Evolutionary conservation across 2,888 invertebrate genomes (phyloP), one percentile per base, ranked within the genome.

Genomic region (Gasteruption jaculator): DNA sequence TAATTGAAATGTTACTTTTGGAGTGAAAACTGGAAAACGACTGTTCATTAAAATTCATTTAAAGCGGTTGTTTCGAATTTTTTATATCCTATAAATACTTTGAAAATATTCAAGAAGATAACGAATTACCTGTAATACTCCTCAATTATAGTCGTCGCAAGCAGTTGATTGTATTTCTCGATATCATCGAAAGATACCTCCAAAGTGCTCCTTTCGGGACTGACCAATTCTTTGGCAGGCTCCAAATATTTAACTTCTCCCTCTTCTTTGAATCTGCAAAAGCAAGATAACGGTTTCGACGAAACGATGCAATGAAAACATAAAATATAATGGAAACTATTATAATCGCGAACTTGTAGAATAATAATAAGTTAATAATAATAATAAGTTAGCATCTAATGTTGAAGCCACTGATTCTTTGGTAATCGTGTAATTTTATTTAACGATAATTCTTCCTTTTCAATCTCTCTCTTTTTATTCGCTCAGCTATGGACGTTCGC

Each of bases 151-250:
- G 91, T 89, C 0, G 90, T 91, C 0, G 94, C 88, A 40, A 97
- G 76, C 61, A 86, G 87, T 71, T 93, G 93, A 71, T 95, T 96
- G 67, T 89, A 94, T 53, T 85, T 85, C 67, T 95, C 94, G 2
- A 96, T 81, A 77, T 96, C 95, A 60, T 90, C 89, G 68, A 94
- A 95, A 67, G 87, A 91, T 10, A 96, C 84, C 76, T 90, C 88
- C 29, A 97, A 74, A 0, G 94, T 95, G 65, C 91, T 92, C 19
- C 93, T 76, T 72, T 97, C 96, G 8, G 92, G 91, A 57, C 87
- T 85, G 4, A 81, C 70, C 10, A 96, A 74, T 57, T 92, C 90
- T 61, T 83, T 82, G 0, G 90, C 87, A 11, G 85, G 82, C 54
- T 86, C 83, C 20, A 87, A 73, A 69, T 96, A 96, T 68, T 96